Evolutionary conservation across 2,888 invertebrate genomes (phyloP).

Genomic region (Galeopsomyia nigrocyanea): DNA sequence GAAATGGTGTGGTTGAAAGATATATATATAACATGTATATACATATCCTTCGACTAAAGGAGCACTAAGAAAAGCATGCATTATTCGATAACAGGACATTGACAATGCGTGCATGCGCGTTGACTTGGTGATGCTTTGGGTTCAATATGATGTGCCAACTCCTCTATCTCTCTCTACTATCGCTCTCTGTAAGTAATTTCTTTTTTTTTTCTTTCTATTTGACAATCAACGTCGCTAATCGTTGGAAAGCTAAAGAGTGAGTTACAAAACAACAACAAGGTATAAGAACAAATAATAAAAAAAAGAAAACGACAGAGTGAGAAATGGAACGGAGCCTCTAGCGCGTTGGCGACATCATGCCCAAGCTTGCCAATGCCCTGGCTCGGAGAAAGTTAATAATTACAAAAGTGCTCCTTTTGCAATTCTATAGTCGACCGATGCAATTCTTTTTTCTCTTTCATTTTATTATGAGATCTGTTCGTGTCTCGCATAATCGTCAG

Average conservation of each 20-base stretch:
- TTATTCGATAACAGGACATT: conserved; percentile 67
- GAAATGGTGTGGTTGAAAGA: neutral
- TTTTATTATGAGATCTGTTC: conserved; percentile 47
- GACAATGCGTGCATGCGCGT: conserved; percentile 69
- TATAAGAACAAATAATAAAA: conserved; percentile 40
- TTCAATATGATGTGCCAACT: conserved; percentile 67
- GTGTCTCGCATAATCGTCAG: conserved; percentile 43
- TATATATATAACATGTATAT: conserved; percentile 12
- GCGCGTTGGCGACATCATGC: conserved; percentile 69
- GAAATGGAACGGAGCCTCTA: conserved; percentile 53
- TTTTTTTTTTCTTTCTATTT: conserved; percentile 13
- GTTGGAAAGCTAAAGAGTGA: conserved; percentile 34
- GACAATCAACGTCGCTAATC: conserved; percentile 8
- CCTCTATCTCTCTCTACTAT: conserved; percentile 51
- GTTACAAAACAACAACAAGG: conserved; percentile 24
- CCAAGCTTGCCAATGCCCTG: conserved; percentile 90
- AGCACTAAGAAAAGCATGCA: conserved; percentile 66
- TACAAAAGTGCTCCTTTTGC: conserved; percentile 61
- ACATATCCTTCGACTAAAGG: conserved; percentile 55
- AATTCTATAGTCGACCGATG: conserved; percentile 52
- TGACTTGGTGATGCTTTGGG: conserved; percentile 66
- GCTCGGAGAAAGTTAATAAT: conserved; percentile 71
- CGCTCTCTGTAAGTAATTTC: conserved; percentile 3
- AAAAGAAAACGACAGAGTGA: conserved; percentile 46
- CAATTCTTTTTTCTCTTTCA: conserved; percentile 41